A percentile compares a stretch with the other conserved stretches of the same genome.
Evolutionary conservation across 2,888 invertebrate genomes (phyloP).

Genomic region (Imbricaverruca yamaguchii): DNA sequence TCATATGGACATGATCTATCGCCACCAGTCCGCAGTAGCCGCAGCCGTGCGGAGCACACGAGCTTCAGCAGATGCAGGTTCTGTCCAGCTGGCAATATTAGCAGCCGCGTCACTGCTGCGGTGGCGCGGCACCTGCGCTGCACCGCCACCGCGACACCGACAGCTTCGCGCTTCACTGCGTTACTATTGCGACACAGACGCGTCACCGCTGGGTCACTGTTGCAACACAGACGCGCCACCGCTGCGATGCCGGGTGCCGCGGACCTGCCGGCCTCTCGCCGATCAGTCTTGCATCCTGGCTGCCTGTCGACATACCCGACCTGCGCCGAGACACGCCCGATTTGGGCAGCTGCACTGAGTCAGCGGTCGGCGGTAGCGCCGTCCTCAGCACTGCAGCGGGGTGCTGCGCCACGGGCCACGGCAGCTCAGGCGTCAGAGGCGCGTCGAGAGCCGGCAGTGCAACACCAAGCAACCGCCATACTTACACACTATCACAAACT

Average conservation of each 20-base stretch:
- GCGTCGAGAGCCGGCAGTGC: too few species aligned
- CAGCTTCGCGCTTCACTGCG: background rate
- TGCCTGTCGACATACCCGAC: background rate
- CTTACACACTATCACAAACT: too few species aligned
- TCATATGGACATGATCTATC: background rate
- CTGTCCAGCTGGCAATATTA: background rate
- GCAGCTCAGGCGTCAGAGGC: too few species aligned
- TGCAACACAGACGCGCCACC: too few species aligned
- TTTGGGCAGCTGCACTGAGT: background rate
- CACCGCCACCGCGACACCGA: background rate
- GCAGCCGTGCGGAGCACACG: background rate
- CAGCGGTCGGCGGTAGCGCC: background rate
- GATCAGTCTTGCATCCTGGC: background rate
- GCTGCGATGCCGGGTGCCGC: too few species aligned
- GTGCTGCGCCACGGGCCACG: too few species aligned
- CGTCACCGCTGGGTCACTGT: too few species aligned
- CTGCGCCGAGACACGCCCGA: background rate
- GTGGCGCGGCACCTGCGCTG: background rate
- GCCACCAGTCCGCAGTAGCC: background rate
- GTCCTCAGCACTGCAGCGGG: background rate
- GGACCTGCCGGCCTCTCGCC: too few species aligned
- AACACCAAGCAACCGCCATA: too few species aligned
- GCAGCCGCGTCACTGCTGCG: background rate
- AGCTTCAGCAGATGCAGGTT: background rate
- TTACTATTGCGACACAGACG: too few species aligned